Percentiles rank a stretch among this genome's conserved stretches.
phyloP scores from a whole-genome alignment of 2,113 vertebrate genomes.

The Pycnonotus jocosus region DNA sequence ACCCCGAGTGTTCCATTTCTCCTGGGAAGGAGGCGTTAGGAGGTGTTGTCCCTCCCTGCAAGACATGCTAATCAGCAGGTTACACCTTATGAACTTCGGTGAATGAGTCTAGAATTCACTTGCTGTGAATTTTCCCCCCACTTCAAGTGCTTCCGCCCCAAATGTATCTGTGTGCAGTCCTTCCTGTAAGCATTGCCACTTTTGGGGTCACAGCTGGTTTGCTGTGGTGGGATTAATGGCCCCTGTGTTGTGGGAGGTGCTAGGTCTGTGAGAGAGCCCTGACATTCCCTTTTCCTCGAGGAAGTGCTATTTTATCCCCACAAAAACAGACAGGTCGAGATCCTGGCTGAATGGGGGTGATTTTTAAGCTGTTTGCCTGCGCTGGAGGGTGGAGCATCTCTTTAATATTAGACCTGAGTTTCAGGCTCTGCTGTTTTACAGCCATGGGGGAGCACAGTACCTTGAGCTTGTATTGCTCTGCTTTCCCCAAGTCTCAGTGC shows the following conservation, averaged over 20 bases:
- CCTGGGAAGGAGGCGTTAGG: neutral
- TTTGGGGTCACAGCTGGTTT: neutral
- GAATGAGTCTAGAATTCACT: neutral
- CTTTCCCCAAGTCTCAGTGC: neutral
- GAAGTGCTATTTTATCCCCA: neutral
- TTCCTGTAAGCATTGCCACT: neutral
- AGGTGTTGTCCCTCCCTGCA: neutral
- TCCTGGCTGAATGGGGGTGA: neutral
- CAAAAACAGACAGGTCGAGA: too few species aligned
- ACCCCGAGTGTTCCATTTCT: neutral
- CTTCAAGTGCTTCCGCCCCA: neutral
- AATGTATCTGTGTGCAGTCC: neutral
- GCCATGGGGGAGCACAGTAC: neutral
- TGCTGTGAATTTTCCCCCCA: neutral
- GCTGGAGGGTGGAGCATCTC: neutral
- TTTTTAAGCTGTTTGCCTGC: neutral
- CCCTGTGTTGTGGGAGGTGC: neutral
- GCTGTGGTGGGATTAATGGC: neutral
- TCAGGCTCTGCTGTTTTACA: neutral
- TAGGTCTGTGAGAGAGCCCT: neutral
- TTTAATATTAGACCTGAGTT: neutral
- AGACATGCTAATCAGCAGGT: neutral
- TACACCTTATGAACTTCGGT: neutral
- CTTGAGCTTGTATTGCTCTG: neutral
- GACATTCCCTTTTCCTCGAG: neutral